Evolutionary conservation across 2,113 vertebrate genomes (phyloP).

Genomic region (Triplophysa rosa): DNA sequence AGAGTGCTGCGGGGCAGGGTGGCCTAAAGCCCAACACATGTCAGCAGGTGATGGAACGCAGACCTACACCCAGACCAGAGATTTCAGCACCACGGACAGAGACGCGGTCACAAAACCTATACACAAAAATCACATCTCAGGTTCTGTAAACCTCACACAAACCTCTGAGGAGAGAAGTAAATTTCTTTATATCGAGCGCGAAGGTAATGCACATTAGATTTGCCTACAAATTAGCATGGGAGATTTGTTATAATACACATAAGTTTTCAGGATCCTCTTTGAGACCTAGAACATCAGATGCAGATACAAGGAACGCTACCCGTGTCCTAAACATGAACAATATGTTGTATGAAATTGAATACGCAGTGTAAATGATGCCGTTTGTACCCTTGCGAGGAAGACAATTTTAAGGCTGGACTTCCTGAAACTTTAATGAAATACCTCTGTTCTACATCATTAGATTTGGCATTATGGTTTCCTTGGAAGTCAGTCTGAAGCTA

Average conservation of each 20-base stretch:
- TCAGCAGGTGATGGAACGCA: conserved; percentile 35
- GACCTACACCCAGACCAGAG: neutral
- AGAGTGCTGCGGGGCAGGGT: conserved; percentile 14
- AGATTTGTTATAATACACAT: neutral
- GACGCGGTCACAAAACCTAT: neutral
- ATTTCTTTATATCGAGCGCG: neutral
- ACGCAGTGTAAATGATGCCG: too few species aligned
- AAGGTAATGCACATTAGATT: neutral
- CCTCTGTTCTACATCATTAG: neutral
- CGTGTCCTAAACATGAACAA: neutral
- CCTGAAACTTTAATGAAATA: too few species aligned
- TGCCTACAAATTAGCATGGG: neutral
- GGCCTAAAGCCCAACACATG: neutral
- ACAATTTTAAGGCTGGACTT: too few species aligned
- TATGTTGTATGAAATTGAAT: neutral
- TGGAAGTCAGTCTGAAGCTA: neutral
- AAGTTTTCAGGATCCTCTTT: neutral
- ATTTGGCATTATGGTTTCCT: neutral
- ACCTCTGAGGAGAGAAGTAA: too few species aligned
- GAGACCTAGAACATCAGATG: neutral
- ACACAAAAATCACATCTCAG: neutral
- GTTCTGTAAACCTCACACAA: neutral
- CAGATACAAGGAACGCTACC: neutral
- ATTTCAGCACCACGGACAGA: conserved; percentile 31
- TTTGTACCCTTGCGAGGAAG: too few species aligned